Evolutionary conservation across 2,113 vertebrate species (phyloP), one percentile per base, ranked within the genome.

Genomic region (Neolamprologus brichardi): DNA sequence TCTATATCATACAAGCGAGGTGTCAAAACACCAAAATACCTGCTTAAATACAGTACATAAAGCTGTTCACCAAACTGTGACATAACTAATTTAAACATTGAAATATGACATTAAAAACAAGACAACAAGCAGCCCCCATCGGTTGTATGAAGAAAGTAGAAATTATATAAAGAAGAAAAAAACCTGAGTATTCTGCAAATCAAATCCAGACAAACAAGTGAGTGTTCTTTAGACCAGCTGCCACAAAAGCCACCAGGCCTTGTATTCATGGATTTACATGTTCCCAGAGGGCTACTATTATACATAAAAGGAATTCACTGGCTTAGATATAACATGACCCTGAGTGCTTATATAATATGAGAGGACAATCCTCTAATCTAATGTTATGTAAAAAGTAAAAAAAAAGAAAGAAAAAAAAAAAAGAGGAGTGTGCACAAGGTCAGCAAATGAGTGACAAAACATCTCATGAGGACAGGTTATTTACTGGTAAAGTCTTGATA

Each of bases 311-410:
- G 58, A 86, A 34, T 72, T 18, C 83, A 67, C 18, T 84, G 28
- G 39, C 49, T 89, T 62, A 88, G 83, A 79, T 81, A 34, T 79
- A 83, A 90, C 81, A 10, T 41, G 62, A 87, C 8, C 34, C 18
- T 4, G 52, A 28, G 46, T 20, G 32, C 10, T 84, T 90, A 81
- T 20, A 25, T 81, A 82, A 91, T 51, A 2, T 0, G 39, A 72
- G 20, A 72, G 67, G 67, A 72, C 11, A 72, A 44, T 4, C 70
- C 39, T 72, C 14, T 28, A 25, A 72, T 44, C 39, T 28, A 46
- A 46, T 17, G 39, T 75, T 46, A 46, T 25, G 14, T 28, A 25
- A 44, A 39, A 14, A 2, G 0, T 2, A 8, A 2, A 1, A 3
- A 3, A 34, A 1, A 7, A 28, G 25, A 25, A 6, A 12, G 0